Conservation (phyloP, 2,888 invertebrate species). For the Julus scandinavius region DNA sequence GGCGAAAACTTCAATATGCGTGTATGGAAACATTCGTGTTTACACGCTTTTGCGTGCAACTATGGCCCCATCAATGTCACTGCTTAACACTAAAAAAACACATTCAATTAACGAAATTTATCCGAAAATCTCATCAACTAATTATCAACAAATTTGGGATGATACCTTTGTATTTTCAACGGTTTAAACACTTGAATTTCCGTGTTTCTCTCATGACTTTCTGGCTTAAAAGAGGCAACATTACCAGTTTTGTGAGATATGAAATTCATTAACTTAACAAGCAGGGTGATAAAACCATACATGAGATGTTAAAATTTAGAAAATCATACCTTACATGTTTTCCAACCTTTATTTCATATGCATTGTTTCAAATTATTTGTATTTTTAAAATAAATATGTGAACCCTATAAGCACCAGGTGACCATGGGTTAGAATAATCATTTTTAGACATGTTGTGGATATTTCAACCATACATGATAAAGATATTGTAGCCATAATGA, state of each 20-base stretch:
- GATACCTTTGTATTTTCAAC: not conserved
- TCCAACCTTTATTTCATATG: too few species aligned
- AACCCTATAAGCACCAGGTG: too few species aligned
- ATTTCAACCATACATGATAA: too few species aligned
- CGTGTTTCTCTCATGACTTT: not conserved
- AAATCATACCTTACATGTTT: too few species aligned
- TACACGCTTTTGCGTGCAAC: not conserved
- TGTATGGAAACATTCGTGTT: not conserved
- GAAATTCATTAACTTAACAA: not conserved
- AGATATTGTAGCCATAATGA: too few species aligned
- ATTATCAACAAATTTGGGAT: conserved; percentile 2
- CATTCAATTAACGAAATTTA: not conserved
- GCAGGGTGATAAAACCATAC: not conserved
- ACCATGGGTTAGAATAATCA: too few species aligned
- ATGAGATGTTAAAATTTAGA: too few species aligned
- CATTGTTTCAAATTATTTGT: too few species aligned
- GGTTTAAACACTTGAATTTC: not conserved
- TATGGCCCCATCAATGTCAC: not conserved
- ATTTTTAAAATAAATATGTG: too few species aligned
- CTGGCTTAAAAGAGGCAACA: conserved; percentile 16
- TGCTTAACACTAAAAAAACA: not conserved
- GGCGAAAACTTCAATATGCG: not conserved
- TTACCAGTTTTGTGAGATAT: not conserved
- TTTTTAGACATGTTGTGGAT: too few species aligned
- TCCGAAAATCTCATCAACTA: not conserved